Conservation (phyloP, 2,113 vertebrate genomes). For the Petrocephalus microphthalmus region DNA sequence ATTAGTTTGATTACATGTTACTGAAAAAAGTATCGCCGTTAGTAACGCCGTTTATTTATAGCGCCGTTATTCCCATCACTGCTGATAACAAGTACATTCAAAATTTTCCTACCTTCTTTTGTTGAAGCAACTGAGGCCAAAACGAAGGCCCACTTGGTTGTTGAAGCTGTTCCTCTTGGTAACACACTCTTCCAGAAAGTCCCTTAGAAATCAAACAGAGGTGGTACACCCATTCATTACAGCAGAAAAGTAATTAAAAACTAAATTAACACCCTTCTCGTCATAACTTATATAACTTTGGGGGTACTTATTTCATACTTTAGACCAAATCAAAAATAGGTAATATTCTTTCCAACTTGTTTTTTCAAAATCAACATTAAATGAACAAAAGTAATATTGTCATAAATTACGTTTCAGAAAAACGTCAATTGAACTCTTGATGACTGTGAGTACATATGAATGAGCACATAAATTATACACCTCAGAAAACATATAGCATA, state of each 20-base stretch:
- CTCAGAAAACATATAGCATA: neutral
- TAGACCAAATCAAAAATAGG: neutral
- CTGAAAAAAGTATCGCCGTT: no score
- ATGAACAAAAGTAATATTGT: neutral
- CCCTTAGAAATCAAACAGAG: slow-evolving; percentile 53
- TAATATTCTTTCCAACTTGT: neutral
- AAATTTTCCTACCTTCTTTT: slow-evolving; percentile 66
- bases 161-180: slow-evolving; percentile 85
- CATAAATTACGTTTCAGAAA: neutral
- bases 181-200: slow-evolving; percentile 86
- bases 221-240: neutral
- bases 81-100: neutral
- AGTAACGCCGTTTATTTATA: no score
- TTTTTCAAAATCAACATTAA: neutral
- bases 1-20: no score
- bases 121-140: slow-evolving; percentile 74
- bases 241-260: neutral
- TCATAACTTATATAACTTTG: neutral
- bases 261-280: neutral
- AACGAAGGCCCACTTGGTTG: slow-evolving; percentile 86
- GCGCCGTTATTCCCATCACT: no score
- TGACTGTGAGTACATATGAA: neutral
- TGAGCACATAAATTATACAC: neutral
- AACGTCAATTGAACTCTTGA: neutral
- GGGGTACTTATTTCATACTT: neutral